A percentile compares a stretch with the other conserved stretches of the same genome.
phyloP scores from a whole-genome alignment of 2,113 vertebrate species.

The Caloenas nicobarica region DNA sequence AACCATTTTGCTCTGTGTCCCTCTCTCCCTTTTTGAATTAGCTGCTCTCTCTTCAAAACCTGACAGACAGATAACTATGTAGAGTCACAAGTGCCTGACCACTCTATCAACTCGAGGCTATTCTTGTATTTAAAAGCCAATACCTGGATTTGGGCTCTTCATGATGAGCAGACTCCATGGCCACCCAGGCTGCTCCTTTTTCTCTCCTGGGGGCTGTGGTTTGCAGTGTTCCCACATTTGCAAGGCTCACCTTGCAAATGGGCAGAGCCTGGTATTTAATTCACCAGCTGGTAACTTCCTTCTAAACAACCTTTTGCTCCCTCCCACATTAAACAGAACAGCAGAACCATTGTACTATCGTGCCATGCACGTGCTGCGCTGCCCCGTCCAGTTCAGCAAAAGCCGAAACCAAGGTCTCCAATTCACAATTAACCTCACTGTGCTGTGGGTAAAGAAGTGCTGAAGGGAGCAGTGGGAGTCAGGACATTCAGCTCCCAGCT shows the following conservation, averaged over 20 bases:
- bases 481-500: constrained; percentile 7
- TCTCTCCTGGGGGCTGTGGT: neutral
- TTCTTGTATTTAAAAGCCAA: neutral
- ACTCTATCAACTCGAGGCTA: neutral
- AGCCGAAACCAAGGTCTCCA: neutral
- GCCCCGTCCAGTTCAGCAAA: neutral
- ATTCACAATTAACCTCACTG: neutral
- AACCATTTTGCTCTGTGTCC: neutral
- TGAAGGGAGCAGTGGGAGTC: constrained; percentile 2
- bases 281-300: neutral
- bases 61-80: fast-evolving
- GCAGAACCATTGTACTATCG: neutral
- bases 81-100: neutral
- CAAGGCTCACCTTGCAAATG: neutral
- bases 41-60: neutral
- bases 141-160: neutral
- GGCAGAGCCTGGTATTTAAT: neutral
- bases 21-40: neutral
- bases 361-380: neutral
- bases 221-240: neutral
- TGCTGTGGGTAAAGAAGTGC: neutral
- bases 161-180: neutral
- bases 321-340: neutral
- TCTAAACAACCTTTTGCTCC: neutral
- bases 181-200: neutral